phyloP scores from a whole-genome alignment of 2,888 invertebrate genomes.

The Schrankia costaestrigalis region DNA sequence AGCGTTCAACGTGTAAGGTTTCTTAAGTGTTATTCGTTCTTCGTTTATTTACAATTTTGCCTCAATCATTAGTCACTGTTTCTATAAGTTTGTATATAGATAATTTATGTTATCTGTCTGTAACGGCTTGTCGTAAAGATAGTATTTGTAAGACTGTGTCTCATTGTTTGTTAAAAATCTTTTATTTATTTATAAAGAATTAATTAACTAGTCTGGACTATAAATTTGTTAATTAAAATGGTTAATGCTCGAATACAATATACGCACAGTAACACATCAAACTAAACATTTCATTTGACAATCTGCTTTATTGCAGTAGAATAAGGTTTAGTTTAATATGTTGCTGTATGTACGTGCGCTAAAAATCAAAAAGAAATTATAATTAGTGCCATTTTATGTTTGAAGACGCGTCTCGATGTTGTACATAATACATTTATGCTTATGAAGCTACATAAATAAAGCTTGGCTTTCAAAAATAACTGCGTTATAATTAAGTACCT shows the following conservation, averaged over 20 bases:
- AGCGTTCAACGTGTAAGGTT: conserved; percentile 32
- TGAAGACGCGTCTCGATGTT: conserved; percentile 32
- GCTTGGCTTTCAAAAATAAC: conserved; percentile 20
- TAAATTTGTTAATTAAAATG: conserved; percentile 15
- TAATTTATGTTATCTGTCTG: conserved; percentile 33
- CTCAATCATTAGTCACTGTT: conserved; percentile 47
- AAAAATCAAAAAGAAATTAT: conserved; percentile 38
- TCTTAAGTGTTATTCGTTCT: conserved; percentile 30
- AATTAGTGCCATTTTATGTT: conserved; percentile 33
- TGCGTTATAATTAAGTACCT: too few relatives aligned
- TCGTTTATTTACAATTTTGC: conserved; percentile 34
- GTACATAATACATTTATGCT: conserved; percentile 22
- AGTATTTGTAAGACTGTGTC: conserved; percentile 34
- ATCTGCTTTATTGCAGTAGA: too few relatives aligned
- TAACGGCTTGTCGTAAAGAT: conserved; percentile 28
- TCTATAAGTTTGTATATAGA: conserved; percentile 35
- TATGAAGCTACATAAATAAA: conserved; percentile 21
- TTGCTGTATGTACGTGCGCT: conserved; percentile 30
- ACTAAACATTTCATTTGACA: background rate
- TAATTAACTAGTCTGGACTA: conserved; percentile 33
- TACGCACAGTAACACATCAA: too few relatives aligned
- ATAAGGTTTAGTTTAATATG: too few relatives aligned
- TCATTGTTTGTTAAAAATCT: conserved; percentile 31
- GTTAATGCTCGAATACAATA: too few relatives aligned
- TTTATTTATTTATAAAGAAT: conserved; percentile 32